Percentiles rank a stretch among this genome's conserved stretches.
Evolutionary conservation across 2,797 vertebrate species (phyloP).

Genomic region (Craterocephalus amniculus): DNA sequence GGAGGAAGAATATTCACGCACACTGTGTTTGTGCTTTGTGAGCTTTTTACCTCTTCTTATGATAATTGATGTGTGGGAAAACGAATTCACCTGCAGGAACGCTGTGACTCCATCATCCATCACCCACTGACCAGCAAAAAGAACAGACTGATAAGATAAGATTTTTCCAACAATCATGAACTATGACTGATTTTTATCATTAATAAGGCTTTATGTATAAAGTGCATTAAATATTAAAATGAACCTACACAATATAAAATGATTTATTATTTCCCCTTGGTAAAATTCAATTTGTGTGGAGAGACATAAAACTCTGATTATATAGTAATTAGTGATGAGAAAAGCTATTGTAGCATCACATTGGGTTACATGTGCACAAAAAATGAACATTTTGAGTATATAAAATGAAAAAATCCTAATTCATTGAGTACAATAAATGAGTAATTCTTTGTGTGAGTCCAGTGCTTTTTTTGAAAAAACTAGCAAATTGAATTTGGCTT

Average conservation of each 20-base stretch:
- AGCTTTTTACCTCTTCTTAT: background rate
- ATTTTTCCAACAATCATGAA: background rate
- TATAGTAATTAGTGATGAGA: background rate
- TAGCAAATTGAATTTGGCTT: background rate
- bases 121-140: background rate
- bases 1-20: conserved; percentile 6
- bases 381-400: background rate
- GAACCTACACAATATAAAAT: background rate
- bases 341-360: background rate
- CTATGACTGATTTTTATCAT: background rate
- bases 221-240: background rate
- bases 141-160: background rate
- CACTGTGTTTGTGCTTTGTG: conserved; percentile 6
- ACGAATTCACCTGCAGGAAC: no score
- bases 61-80: no score
- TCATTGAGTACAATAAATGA: no score
- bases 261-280: background rate
- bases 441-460: background rate
- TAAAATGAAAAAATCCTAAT: no score
- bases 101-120: background rate
- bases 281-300: background rate
- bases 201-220: background rate
- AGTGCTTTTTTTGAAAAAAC: background rate
- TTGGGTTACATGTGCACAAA: no score
- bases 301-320: background rate